These are phyloP conservation scores for Actinostola sp. DNA, from an alignment of 92 coral and sea anemone genomes.

Conservation along the genomic window DNA sequence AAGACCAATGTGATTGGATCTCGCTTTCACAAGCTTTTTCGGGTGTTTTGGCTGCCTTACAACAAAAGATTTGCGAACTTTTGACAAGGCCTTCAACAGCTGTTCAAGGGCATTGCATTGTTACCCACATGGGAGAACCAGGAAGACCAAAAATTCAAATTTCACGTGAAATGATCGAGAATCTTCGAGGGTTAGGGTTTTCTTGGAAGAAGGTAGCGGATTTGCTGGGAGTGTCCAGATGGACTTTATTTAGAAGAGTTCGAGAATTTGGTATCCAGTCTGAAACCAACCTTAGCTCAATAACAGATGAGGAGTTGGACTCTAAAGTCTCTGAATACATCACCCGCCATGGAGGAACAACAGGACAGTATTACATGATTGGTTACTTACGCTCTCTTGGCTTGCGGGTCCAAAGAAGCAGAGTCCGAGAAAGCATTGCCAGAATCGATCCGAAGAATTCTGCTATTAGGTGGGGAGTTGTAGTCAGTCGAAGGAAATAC, in stretches of 20 bases:
- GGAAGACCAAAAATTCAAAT: conserved; percentile 44
- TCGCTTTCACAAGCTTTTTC: too few species aligned
- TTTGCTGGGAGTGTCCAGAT: conserved; percentile 28
- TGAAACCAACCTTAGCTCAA: not conserved
- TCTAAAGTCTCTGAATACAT: not conserved
- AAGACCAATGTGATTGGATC: too few species aligned
- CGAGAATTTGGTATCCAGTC: conserved; percentile 19
- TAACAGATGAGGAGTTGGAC: conserved; percentile 24
- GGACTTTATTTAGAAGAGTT: conserved; percentile 41
- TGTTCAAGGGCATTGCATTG: too few species aligned
- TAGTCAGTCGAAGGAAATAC: conserved; percentile 39
- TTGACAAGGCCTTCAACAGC: too few species aligned
- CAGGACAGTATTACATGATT: conserved; percentile 31
- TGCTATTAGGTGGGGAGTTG: conserved; percentile 35
- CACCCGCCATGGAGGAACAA: conserved; percentile 15
- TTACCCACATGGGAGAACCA: too few species aligned
- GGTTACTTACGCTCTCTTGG: conserved; percentile 38
- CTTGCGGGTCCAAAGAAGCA: conserved; percentile 32
- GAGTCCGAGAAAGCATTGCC: conserved; percentile 32
- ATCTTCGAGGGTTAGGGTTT: conserved; percentile 46
- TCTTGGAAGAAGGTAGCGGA: conserved; percentile 32
- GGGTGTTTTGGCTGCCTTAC: too few species aligned
- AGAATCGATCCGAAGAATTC: conserved; percentile 38
- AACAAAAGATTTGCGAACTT: too few species aligned
- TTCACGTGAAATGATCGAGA: conserved; percentile 48